Base-by-base conservation (phyloP, 2,888 invertebrate species). In the Scrobipalpa costella region DNA sequence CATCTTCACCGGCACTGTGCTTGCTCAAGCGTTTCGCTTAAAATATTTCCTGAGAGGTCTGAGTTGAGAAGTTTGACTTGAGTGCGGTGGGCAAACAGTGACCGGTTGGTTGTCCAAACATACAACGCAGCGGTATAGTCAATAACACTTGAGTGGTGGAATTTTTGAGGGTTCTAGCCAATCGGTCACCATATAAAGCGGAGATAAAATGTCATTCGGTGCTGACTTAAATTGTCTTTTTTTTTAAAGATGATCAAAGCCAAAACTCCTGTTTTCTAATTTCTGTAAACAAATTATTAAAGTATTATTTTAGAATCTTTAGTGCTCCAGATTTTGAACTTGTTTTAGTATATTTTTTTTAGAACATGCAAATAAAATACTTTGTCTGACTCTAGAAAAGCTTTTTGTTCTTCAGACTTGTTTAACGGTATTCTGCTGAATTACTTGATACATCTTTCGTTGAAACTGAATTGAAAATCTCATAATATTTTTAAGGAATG, bases 61-160 rank as follows among this genome's bases (percentile, higher is more conserved):
- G 76, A 83, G 85, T 81, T 81, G 84, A 33, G 34, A 34, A 33
- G 55, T 55, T 55, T 17, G 34, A 52, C 34, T 27, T 33, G 55
- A 55, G 55, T 55, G 83, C 83, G 78, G 78, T 76, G 77, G 78
- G 82, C 83, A 90, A 91, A 91, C 81, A 91, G 79, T 82, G 90
- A 90, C 89, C 90, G 89, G 88, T 89, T 79, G 81, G 80, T 82
- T 88, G 81, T 79, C 74, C 83, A 90, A 88, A 90, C 83, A 90
- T 77, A 80, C 70, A 79, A 69, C 75, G 74, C 71, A 73, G 76
- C 77, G 76, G 78, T 47, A 60, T 60, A 34, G 60, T 60, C 47
- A 60, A 59, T 59, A 59, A 60, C 60, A 60, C 60, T 60, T 27
- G 59, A 60, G 49, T 34, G 17, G 17, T 49, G 60, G 60, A 60